phyloP scores from a whole-genome alignment of 2,797 vertebrate genomes.

The Helarctos malayanus region DNA sequence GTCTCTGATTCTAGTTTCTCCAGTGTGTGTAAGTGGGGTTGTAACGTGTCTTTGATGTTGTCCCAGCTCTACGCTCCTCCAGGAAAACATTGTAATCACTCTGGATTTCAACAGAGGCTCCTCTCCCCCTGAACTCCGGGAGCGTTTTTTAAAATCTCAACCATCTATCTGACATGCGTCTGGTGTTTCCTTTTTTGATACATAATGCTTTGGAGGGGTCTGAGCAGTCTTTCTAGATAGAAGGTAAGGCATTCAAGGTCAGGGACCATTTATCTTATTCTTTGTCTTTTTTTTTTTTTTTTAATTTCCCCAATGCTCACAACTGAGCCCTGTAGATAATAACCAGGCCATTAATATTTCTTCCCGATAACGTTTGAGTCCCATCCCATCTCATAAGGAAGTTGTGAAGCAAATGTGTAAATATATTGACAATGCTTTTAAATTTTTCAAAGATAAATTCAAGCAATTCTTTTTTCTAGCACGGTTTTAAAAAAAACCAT shows the following conservation, averaged over 20 bases:
- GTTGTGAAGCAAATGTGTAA: neutral
- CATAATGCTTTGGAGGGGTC: neutral
- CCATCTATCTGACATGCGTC: neutral
- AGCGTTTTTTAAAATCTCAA: neutral
- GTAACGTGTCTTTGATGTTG: neutral
- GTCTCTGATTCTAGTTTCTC: neutral
- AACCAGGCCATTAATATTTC: neutral
- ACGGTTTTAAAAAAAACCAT: neutral
- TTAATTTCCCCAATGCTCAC: neutral
- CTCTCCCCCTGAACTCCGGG: neutral
- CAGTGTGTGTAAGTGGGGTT: neutral
- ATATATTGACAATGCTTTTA: neutral
- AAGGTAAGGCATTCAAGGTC: neutral
- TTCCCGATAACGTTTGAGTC: neutral
- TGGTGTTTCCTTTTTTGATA: neutral
- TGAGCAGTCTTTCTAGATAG: neutral
- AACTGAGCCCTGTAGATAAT: neutral
- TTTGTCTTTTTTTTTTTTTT: neutral
- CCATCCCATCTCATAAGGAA: neutral
- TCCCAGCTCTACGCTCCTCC: neutral
- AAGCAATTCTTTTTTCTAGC: neutral
- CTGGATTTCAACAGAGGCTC: neutral
- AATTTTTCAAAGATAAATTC: slow-evolving; percentile 41
- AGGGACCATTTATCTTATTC: neutral
- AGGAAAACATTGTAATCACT: neutral